Conservation (phyloP, 1,140 invertebrate species). For the Ceratina calcarata region DNA sequence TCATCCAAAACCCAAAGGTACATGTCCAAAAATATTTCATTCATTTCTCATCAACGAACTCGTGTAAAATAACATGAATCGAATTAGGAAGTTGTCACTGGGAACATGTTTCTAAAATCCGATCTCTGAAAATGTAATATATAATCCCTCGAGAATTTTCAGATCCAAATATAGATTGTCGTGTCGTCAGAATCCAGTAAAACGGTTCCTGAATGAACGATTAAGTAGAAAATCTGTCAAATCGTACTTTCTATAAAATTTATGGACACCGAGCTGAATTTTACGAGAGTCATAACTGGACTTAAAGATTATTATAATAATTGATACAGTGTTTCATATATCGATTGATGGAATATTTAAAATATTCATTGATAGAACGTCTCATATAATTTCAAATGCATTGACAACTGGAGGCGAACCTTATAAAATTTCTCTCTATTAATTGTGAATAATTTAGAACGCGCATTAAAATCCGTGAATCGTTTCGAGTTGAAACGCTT, state of each 20-base stretch:
- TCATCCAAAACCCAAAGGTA: conserved; percentile 83
- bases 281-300: neutral
- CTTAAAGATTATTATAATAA: no score
- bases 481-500: no score
- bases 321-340: no score
- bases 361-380: no score
- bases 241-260: neutral
- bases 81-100: neutral
- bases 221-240: conserved; percentile 10
- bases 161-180: neutral
- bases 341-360: no score
- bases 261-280: no score
- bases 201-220: conserved; percentile 12
- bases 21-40: neutral
- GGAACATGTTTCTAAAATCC: no score
- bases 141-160: neutral
- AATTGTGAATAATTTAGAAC: no score
- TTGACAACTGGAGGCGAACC: no score
- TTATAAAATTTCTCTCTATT: no score
- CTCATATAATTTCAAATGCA: no score
- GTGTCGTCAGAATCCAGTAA: conserved; percentile 17
- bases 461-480: no score
- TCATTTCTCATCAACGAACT: neutral
- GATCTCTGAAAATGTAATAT: neutral
- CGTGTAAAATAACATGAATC: conserved; percentile 14